phyloP scores from a whole-genome alignment of 2,113 vertebrate genomes.

The Ictalurus furcatus region DNA sequence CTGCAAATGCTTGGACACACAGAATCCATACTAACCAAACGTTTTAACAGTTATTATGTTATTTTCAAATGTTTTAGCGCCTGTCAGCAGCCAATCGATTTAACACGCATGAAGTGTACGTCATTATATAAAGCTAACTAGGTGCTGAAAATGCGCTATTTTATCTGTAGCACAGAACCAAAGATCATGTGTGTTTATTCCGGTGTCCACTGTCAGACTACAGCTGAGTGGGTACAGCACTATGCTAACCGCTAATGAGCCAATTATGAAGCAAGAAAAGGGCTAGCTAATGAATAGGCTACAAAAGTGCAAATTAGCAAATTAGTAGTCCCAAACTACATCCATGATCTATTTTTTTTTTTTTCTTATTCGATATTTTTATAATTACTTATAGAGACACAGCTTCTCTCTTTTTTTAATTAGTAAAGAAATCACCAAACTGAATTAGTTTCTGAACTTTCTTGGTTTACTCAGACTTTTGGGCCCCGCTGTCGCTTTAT shows the following conservation, averaged over 20 bases:
- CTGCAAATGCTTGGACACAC: background rate
- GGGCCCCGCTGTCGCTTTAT: background rate
- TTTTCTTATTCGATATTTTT: background rate
- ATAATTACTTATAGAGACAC: background rate
- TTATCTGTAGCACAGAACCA: background rate
- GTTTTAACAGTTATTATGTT: background rate
- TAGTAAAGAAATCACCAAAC: background rate
- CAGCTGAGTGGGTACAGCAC: background rate
- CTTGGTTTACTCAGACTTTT: background rate
- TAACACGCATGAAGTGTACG: background rate
- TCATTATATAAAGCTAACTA: background rate
- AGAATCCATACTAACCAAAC: background rate
- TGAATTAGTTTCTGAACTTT: background rate
- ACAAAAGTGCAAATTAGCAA: conserved; percentile 12
- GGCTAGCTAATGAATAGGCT: background rate
- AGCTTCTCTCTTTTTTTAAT: background rate
- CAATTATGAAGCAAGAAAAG: background rate
- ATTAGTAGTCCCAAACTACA: background rate
- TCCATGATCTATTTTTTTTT: background rate
- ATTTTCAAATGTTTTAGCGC: background rate
- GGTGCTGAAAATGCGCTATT: background rate
- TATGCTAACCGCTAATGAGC: background rate
- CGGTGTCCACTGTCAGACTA: background rate
- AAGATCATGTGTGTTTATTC: background rate
- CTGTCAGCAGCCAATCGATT: background rate